Evolutionary conservation across 2,797 vertebrate genomes (phyloP).

Genomic region (Sebastes variabilis): DNA sequence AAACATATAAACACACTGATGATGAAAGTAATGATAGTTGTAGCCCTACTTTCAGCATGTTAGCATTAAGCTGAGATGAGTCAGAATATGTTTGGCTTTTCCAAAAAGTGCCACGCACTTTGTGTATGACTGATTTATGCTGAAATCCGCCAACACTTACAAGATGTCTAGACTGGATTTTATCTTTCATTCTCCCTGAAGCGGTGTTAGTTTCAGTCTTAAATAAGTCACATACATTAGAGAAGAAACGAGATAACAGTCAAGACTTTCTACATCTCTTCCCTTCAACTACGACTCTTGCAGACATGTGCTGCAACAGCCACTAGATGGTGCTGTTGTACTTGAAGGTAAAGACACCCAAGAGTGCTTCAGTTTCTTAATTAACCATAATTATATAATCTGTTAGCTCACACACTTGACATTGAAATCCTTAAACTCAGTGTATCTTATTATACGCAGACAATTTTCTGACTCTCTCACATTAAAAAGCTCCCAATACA

Average conservation of each 20-base stretch:
- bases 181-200: neutral
- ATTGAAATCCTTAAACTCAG: neutral
- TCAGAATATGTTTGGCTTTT: neutral
- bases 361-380: neutral
- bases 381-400: conserved; percentile 12
- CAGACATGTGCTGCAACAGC: neutral
- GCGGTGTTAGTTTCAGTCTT: neutral
- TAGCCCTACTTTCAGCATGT: neutral
- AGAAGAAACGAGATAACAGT: neutral
- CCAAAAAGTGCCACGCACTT: neutral
- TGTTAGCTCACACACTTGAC: neutral
- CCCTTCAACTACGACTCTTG: rapidly evolving
- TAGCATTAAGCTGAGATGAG: too few species aligned
- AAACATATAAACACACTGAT: neutral
- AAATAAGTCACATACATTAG: neutral
- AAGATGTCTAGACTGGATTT: neutral
- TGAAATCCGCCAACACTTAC: neutral
- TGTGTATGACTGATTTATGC: neutral
- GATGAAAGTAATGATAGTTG: too few species aligned
- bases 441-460: neutral
- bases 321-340: conserved; percentile 73
- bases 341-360: neutral
- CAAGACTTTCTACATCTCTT: neutral
- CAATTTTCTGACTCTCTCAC: neutral
- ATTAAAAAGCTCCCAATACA: neutral